These are phyloP conservation scores for Colius striatus DNA, from an alignment of 2,113 vertebrate genomes.

Conservation along the genomic window DNA sequence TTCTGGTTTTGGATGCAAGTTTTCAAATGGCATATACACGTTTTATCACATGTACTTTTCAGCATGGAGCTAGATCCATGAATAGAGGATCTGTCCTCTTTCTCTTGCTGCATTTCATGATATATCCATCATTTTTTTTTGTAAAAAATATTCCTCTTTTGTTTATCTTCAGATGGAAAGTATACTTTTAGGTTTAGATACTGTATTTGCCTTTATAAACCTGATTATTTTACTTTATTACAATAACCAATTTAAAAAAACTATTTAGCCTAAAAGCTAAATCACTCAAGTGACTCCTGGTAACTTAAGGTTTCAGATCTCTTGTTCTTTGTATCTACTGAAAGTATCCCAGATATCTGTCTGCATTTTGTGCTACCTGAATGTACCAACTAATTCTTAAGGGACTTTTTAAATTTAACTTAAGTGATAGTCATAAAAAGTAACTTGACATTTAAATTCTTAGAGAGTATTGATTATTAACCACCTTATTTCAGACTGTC, in stretches of 20 bases:
- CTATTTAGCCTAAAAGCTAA: not conserved
- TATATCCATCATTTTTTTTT: not conserved
- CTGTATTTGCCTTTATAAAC: not conserved
- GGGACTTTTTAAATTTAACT: slow-evolving; percentile 1
- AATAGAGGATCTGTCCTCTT: not conserved
- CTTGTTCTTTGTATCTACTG: not conserved
- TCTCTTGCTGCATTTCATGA: not conserved
- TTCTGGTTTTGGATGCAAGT: not conserved
- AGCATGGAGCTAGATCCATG: not conserved
- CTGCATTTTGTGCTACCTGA: not conserved
- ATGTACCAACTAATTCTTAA: not conserved
- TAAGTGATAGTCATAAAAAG: slow-evolving; percentile 29
- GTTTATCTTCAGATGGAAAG: not conserved
- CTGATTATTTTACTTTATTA: not conserved
- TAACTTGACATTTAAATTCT: slow-evolving; percentile 14
- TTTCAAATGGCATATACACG: not conserved
- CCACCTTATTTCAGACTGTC: not conserved
- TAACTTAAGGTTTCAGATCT: not conserved
- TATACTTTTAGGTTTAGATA: not conserved
- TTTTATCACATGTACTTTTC: not conserved
- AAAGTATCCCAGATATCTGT: not conserved
- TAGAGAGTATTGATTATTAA: slow-evolving; percentile 48
- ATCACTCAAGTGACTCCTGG: not conserved
- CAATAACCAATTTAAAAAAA: not conserved
- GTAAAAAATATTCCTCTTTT: not conserved